Conservation (phyloP, 1,140 invertebrate species). For the Papilio aristodemus region DNA sequence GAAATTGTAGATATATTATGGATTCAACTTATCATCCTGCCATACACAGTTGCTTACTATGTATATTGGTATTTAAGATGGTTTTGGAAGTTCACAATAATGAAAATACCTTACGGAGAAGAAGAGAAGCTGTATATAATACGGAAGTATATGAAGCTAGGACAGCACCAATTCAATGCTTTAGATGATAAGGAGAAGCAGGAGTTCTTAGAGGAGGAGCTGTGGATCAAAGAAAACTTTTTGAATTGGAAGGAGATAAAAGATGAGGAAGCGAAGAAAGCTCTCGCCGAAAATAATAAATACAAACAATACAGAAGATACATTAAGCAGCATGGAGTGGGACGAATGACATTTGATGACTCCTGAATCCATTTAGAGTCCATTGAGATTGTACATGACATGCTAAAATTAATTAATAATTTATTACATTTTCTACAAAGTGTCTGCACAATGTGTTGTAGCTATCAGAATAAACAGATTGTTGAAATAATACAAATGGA, state of each 20-base stretch:
- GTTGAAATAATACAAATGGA: no score
- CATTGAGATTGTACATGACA: slow-evolving; percentile 22
- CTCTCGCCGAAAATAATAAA: slow-evolving; percentile 88
- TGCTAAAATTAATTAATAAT: slow-evolving; percentile 30
- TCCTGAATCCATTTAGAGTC: slow-evolving; percentile 79
- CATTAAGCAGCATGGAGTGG: slow-evolving; percentile 89
- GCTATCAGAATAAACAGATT: no score
- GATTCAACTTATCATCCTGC: slow-evolving; percentile 89
- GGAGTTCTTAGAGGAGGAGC: slow-evolving; percentile 86
- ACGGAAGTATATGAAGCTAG: slow-evolving; percentile 87
- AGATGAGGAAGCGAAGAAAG: slow-evolving; percentile 90
- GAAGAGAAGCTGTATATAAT: slow-evolving; percentile 94
- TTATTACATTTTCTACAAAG: slow-evolving; percentile 32
- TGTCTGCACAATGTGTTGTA: no score
- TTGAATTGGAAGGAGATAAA: slow-evolving; percentile 88
- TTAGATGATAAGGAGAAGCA: slow-evolving; percentile 88
- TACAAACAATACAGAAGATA: slow-evolving; percentile 90
- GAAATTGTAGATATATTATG: slow-evolving; percentile 88
- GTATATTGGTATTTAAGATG: slow-evolving; percentile 88
- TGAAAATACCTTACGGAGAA: slow-evolving; percentile 87
- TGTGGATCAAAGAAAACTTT: slow-evolving; percentile 92
- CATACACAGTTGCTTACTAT: slow-evolving; percentile 86
- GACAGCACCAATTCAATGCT: slow-evolving; percentile 84
- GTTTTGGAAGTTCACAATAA: slow-evolving; percentile 90
- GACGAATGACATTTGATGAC: slow-evolving; percentile 90